phyloP scores from a whole-genome alignment of 2,888 invertebrate genomes.

The Theretra japonica region DNA sequence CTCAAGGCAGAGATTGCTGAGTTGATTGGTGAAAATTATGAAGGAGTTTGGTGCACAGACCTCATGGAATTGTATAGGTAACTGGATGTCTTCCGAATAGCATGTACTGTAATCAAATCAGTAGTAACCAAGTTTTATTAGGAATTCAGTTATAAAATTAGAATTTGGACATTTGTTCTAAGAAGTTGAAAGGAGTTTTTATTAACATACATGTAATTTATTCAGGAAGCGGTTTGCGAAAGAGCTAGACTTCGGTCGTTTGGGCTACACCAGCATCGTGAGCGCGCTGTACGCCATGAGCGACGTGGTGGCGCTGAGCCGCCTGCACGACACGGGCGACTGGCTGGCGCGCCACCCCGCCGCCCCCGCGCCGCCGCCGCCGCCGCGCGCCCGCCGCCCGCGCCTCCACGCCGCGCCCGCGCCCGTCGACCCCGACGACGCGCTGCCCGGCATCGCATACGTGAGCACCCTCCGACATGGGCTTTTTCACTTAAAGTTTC shows the following conservation, averaged over 20 bases:
- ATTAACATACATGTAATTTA: too few species aligned
- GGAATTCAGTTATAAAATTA: neutral
- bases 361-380: slow-evolving; percentile 28
- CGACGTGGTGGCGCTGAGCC: slow-evolving; percentile 46
- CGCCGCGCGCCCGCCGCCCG: slow-evolving; percentile 34
- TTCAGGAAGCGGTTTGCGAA: slow-evolving; percentile 62
- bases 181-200: neutral
- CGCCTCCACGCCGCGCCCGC: slow-evolving; percentile 32
- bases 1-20: slow-evolving; percentile 57
- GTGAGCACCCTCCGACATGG: slow-evolving; percentile 50
- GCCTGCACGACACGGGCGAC: slow-evolving; percentile 49
- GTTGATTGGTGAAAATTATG: slow-evolving; percentile 63
- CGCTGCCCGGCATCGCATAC: slow-evolving; percentile 63
- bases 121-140: too few species aligned
- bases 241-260: slow-evolving; percentile 63
- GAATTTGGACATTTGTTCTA: neutral
- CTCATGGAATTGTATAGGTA: slow-evolving; percentile 75
- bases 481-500: too few species aligned
- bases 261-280: slow-evolving; percentile 66
- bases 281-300: slow-evolving; percentile 58
- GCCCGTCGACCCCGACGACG: slow-evolving; percentile 60
- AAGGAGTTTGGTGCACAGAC: slow-evolving; percentile 78
- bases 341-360: slow-evolving; percentile 46
- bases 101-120: too few species aligned
- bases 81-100: neutral